phyloP scores from a whole-genome alignment of 2,888 invertebrate species.

The Xestia xanthographa region DNA sequence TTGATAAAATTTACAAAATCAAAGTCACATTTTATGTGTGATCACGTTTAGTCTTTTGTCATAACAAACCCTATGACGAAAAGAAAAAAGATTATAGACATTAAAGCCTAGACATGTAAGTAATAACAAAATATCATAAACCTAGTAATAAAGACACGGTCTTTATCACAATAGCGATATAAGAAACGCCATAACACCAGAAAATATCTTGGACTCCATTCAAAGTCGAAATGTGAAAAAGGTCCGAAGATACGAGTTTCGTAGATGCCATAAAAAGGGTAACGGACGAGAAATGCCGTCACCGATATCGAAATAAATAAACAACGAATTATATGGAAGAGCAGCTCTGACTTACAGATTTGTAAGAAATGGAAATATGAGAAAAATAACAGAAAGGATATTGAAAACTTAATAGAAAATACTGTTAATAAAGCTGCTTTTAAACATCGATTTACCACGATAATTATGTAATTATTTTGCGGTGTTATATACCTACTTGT shows the following conservation, averaged over 20 bases:
- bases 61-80: background rate
- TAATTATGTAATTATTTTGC: slow-evolving; percentile 24
- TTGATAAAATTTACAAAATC: background rate
- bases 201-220: slow-evolving; percentile 59
- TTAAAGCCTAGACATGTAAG: slow-evolving; percentile 28
- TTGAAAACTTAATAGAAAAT: slow-evolving; percentile 33
- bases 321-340: slow-evolving; percentile 56
- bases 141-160: slow-evolving; percentile 35
- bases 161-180: slow-evolving; percentile 46
- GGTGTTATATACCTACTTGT: background rate
- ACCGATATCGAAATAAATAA: slow-evolving; percentile 75
- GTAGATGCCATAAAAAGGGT: slow-evolving; percentile 72
- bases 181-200: slow-evolving; percentile 35
- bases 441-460: background rate
- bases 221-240: slow-evolving; percentile 60
- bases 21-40: background rate
- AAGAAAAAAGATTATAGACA: slow-evolving; percentile 3
- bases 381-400: slow-evolving; percentile 27
- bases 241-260: slow-evolving; percentile 68
- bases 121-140: slow-evolving; percentile 47
- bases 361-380: slow-evolving; percentile 23
- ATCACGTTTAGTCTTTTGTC: background rate
- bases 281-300: slow-evolving; percentile 56
- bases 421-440: background rate
- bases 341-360: slow-evolving; percentile 43